These are phyloP conservation scores for Cancer borealis DNA, from an alignment of 2,888 invertebrate species.

Conservation along the genomic window DNA sequence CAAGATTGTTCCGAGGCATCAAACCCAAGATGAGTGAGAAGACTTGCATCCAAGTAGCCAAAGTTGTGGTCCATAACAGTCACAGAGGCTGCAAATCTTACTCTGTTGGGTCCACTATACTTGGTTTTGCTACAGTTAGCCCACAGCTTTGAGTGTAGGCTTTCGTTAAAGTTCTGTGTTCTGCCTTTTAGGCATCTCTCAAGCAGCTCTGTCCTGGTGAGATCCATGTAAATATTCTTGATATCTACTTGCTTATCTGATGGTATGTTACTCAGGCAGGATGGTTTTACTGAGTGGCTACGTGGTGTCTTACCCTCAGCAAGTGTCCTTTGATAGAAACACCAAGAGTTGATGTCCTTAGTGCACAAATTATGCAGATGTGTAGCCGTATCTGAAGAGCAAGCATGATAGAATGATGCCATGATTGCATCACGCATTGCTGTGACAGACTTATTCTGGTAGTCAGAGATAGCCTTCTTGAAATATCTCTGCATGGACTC, in stretches of 20 bases:
- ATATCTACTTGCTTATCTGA: not conserved
- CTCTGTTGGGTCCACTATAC: not conserved
- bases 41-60: not conserved
- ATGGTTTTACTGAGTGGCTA: not conserved
- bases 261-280: too few relatives aligned
- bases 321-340: too few relatives aligned
- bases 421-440: not conserved
- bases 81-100: not conserved
- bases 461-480: not conserved
- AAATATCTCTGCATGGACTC: not conserved
- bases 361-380: too few relatives aligned
- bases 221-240: not conserved
- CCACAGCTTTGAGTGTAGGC: slow-evolving; percentile 49
- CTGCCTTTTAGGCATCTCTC: not conserved
- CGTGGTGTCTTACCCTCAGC: not conserved
- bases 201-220: not conserved
- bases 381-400: not conserved
- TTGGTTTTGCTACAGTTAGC: slow-evolving; percentile 7
- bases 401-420: not conserved
- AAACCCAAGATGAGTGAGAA: not conserved
- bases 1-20: not conserved
- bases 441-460: not conserved
- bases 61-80: slow-evolving; percentile 38
- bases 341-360: too few relatives aligned
- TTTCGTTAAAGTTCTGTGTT: too few relatives aligned